Evolutionary conservation across 2,888 invertebrate species (phyloP).

Genomic region (Coelogynopora nodosa): DNA sequence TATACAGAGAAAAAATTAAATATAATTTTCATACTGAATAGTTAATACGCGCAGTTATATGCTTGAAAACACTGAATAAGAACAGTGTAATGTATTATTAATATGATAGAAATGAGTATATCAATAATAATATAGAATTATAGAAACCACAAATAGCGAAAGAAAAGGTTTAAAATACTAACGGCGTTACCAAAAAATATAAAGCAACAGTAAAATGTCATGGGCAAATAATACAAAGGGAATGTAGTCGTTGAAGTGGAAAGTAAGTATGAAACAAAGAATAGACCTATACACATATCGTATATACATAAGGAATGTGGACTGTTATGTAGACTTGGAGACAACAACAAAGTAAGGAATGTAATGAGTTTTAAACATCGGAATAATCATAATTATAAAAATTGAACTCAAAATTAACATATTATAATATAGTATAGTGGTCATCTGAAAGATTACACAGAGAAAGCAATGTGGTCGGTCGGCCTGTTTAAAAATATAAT

Average conservation of each 20-base stretch:
- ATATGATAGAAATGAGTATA: neutral
- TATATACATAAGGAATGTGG: no score
- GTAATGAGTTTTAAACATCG: neutral
- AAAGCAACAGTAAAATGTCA: neutral
- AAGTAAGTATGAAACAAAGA: neutral
- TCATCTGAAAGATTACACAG: neutral
- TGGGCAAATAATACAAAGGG: neutral
- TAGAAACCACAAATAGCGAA: neutral
- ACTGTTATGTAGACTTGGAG: neutral
- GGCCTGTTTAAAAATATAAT: neutral
- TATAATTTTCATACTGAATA: neutral
- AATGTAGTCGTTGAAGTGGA: neutral
- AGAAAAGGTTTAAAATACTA: neutral
- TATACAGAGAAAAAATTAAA: neutral
- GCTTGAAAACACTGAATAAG: neutral
- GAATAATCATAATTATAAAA: neutral
- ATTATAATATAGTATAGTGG: neutral
- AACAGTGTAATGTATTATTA: no score
- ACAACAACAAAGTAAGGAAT: neutral
- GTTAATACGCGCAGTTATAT: neutral
- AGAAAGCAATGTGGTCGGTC: neutral
- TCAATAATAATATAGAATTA: neutral
- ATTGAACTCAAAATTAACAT: neutral
- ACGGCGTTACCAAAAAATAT: neutral
- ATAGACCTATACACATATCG: no score